Evolutionary conservation across 2,797 vertebrate species (phyloP).

Genomic region (Hirundo rustica): DNA sequence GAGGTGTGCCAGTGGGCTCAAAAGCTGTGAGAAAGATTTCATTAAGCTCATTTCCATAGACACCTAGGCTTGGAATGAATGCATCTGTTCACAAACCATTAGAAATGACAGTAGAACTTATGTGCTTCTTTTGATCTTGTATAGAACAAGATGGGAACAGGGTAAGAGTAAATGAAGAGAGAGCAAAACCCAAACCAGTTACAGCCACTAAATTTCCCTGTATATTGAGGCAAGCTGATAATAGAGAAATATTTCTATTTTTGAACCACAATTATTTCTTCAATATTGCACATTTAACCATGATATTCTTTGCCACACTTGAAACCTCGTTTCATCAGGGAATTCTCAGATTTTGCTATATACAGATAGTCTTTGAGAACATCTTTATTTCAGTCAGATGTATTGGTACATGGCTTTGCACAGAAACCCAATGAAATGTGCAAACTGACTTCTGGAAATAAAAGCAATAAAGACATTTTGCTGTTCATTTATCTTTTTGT

Average conservation of each 20-base stretch:
- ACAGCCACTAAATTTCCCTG: background rate
- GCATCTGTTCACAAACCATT: background rate
- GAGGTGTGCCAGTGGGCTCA: background rate
- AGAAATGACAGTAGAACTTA: background rate
- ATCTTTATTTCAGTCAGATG: background rate
- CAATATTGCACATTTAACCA: background rate
- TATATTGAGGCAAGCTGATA: background rate
- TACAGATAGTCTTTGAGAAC: background rate
- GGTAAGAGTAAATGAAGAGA: background rate
- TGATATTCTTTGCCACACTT: background rate
- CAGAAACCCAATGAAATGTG: background rate
- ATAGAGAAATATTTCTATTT: background rate
- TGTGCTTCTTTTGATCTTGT: background rate
- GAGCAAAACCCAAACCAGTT: background rate
- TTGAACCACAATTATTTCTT: background rate
- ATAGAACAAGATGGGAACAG: background rate
- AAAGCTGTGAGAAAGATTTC: background rate
- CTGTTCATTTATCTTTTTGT: background rate
- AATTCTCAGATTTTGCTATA: background rate
- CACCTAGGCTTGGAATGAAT: background rate
- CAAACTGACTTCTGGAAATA: background rate
- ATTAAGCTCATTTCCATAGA: background rate
- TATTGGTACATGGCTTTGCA: background rate
- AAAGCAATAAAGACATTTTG: background rate
- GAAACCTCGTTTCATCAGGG: background rate